Percentiles rank a stretch among this genome's conserved stretches.
phyloP scores from a whole-genome alignment of 2,113 vertebrate species.

The Butastur rufipennis region DNA sequence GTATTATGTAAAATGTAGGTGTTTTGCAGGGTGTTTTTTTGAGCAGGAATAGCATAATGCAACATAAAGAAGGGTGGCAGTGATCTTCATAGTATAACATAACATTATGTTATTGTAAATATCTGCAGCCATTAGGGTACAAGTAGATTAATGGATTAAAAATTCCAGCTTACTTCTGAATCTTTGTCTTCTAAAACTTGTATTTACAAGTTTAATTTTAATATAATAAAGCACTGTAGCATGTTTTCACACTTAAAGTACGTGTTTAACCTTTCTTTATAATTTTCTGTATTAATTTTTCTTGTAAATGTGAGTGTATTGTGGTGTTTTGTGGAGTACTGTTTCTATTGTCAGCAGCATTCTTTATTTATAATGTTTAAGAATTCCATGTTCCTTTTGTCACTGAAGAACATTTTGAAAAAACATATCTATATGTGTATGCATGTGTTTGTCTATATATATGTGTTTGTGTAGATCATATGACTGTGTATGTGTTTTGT shows the following conservation, averaged over 20 bases:
- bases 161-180: not conserved
- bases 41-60: not conserved
- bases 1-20: not conserved
- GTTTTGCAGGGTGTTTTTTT: not conserved
- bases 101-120: not conserved
- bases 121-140: not conserved
- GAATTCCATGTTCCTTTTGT: not conserved
- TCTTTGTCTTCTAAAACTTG: not conserved
- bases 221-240: not conserved
- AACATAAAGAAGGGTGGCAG: not conserved
- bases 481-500: not conserved
- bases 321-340: not conserved
- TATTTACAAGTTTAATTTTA: not conserved
- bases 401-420: not conserved
- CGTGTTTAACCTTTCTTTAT: not conserved
- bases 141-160: not conserved
- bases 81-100: not conserved
- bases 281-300: not conserved
- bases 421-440: not conserved
- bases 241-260: not conserved
- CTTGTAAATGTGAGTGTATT: not conserved
- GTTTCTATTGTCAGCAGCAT: not conserved
- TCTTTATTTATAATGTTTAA: not conserved
- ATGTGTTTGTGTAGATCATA: not conserved
- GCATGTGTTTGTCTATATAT: not conserved